A percentile compares a stretch with the other conserved stretches of the same genome.
phyloP scores from a whole-genome alignment of 2,888 invertebrate species.

The Poecilus cupreus region DNA sequence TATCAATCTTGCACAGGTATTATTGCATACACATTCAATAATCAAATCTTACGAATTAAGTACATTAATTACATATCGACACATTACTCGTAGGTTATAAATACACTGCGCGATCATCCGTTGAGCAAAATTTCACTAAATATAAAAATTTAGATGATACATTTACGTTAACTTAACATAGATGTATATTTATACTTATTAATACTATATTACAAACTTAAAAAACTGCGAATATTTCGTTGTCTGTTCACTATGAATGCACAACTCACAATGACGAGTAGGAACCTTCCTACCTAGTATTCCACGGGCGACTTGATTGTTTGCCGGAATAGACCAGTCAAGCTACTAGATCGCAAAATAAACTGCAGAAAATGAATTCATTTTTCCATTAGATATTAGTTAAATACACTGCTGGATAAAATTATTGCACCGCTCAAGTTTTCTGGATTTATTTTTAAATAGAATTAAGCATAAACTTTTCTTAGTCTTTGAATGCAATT shows the following conservation, averaged over 20 bases:
- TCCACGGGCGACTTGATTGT: too few species aligned
- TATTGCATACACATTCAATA: neutral
- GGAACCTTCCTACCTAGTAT: neutral
- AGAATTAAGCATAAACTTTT: too few species aligned
- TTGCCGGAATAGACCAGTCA: too few species aligned
- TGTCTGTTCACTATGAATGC: neutral
- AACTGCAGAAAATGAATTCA: too few species aligned
- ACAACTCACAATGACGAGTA: neutral
- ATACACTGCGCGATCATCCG: neutral
- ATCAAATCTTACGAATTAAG: neutral
- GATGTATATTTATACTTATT: neutral
- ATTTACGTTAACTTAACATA: neutral
- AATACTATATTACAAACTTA: neutral
- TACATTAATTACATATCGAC: neutral
- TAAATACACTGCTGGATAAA: too few species aligned
- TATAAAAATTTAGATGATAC: neutral
- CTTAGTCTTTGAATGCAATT: too few species aligned
- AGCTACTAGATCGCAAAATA: too few species aligned
- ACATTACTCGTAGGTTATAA: neutral
- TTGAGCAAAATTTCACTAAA: constrained; percentile 10
- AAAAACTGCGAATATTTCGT: neutral
- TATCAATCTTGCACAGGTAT: neutral
- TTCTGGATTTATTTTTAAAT: too few species aligned
- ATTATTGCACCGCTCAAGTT: too few species aligned
- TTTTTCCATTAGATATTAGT: too few species aligned